phyloP scores from a whole-genome alignment of 2,888 invertebrate genomes.

The Platynereis dumerilii region DNA sequence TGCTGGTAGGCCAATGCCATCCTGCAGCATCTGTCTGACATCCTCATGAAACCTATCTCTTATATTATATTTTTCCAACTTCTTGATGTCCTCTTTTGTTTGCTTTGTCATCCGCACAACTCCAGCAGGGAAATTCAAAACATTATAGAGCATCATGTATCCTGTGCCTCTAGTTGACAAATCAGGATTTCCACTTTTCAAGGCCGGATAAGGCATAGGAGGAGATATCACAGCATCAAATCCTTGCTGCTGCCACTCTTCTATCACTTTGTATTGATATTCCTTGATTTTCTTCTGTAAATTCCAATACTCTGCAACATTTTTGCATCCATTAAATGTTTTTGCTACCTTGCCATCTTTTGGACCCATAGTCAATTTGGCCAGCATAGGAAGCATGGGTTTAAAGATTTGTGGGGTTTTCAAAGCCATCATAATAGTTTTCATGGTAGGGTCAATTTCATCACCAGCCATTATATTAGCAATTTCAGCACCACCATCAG shows the following conservation, averaged over 20 bases:
- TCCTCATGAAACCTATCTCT: too few species aligned
- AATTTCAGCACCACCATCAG: conserved; percentile 2
- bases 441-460: background rate
- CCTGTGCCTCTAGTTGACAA: background rate
- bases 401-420: background rate
- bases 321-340: too few species aligned
- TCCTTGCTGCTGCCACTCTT: background rate
- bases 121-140: too few species aligned
- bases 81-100: too few species aligned
- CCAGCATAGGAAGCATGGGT: background rate
- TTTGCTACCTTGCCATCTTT: too few species aligned
- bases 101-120: too few species aligned
- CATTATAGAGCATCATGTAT: too few species aligned
- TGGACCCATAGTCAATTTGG: background rate
- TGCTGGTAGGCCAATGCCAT: background rate
- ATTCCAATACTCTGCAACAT: too few species aligned
- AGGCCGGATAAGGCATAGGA: background rate
- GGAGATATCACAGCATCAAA: background rate
- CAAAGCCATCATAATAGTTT: background rate
- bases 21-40: too few species aligned
- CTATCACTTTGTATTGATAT: conserved; percentile 2
- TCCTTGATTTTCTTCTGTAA: background rate
- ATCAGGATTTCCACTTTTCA: background rate
- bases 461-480: background rate
- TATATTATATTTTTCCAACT: too few species aligned